Evolutionary conservation across 2,888 invertebrate genomes (phyloP).

Genomic region (Chrysotoxum bicinctum): DNA sequence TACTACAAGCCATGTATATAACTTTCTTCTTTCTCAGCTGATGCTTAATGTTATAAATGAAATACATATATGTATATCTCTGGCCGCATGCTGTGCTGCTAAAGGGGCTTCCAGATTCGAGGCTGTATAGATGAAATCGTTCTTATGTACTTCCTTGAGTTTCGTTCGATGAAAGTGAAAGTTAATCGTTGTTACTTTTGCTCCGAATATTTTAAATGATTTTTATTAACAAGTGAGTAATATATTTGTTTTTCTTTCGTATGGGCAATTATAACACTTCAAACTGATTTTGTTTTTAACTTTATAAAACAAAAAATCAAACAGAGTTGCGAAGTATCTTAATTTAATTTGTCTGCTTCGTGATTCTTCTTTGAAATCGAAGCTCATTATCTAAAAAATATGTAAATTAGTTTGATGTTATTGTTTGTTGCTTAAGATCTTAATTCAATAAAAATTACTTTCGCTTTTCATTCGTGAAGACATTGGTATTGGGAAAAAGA

Average conservation of each 20-base stretch:
- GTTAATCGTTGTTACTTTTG: constrained; percentile 28
- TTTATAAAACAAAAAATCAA: no score
- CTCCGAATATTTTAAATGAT: not conserved
- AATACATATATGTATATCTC: not conserved
- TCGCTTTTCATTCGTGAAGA: constrained; percentile 47
- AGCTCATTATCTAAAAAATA: constrained; percentile 56
- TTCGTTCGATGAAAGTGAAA: constrained; percentile 66
- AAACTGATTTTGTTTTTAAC: not conserved
- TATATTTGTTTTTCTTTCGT: not conserved
- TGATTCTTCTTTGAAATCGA: constrained; percentile 30
- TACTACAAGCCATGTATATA: constrained; percentile 26
- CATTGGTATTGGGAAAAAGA: not conserved
- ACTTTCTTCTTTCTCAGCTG: constrained; percentile 59
- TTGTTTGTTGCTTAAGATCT: constrained; percentile 34
- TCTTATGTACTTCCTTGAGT: constrained; percentile 37
- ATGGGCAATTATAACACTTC: not conserved
- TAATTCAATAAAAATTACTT: constrained; percentile 38
- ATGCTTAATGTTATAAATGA: constrained; percentile 23
- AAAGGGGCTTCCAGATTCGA: not conserved
- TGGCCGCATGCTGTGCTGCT: constrained; percentile 23
- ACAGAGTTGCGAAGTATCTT: no score
- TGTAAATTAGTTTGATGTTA: constrained; percentile 57
- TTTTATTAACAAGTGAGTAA: not conserved
- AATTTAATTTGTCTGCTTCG: not conserved
- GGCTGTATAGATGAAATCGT: not conserved